phyloP scores from a whole-genome alignment of 2,113 vertebrate species.

The Seriola quinqueradiata region DNA sequence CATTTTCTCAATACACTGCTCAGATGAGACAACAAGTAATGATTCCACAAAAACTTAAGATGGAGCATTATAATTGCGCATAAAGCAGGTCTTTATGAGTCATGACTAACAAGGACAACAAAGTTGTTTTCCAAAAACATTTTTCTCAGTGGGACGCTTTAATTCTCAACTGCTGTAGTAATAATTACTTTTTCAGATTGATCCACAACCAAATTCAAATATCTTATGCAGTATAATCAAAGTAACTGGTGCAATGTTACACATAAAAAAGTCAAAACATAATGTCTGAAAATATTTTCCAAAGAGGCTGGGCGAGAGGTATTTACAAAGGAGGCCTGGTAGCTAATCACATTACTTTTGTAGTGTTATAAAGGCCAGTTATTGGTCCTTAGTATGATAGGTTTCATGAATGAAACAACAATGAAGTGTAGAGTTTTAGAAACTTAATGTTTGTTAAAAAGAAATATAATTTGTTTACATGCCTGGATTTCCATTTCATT shows the following conservation, averaged over 20 bases:
- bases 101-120: neutral
- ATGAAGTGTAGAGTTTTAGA: neutral
- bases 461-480: conserved; percentile 21
- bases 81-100: neutral
- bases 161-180: no score
- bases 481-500: conserved; percentile 5
- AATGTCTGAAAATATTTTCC: neutral
- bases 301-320: neutral
- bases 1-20: neutral
- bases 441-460: neutral
- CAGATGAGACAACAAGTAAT: neutral
- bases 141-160: neutral
- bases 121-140: conserved; percentile 12
- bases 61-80: neutral
- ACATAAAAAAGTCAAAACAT: neutral
- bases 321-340: neutral
- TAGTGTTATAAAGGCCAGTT: neutral
- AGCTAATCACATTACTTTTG: neutral
- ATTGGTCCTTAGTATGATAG: neutral
- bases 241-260: neutral
- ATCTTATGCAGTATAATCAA: conserved; percentile 1
- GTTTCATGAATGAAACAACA: neutral
- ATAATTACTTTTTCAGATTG: neutral
- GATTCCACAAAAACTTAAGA: neutral
- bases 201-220: neutral